Percentiles rank a stretch among this genome's conserved stretches.
Conservation (phyloP, 2,113 vertebrate species). For the Neodon shergylaensis region DNA sequence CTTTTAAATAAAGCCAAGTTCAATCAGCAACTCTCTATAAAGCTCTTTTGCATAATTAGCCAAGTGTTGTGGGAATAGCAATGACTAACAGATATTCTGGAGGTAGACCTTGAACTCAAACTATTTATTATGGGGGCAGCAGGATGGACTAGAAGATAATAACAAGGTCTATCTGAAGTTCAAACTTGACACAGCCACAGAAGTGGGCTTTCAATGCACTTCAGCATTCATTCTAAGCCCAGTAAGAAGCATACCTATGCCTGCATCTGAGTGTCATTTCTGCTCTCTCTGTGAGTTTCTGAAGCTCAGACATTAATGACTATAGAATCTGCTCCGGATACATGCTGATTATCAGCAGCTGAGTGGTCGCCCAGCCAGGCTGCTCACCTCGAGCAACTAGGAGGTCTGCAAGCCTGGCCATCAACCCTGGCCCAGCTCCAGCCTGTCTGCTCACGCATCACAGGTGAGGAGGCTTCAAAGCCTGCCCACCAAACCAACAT, state of each 20-base stretch:
- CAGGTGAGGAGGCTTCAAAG: not conserved
- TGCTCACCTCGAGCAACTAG: not conserved
- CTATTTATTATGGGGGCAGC: not conserved
- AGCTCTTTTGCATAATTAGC: not conserved
- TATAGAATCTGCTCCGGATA: not conserved
- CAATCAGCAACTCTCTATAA: not conserved
- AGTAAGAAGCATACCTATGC: not conserved
- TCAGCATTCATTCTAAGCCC: not conserved
- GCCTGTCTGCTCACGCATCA: not conserved
- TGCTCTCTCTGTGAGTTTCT: not conserved
- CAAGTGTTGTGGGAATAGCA: not conserved
- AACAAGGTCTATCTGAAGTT: not conserved
- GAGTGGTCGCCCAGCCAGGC: not conserved
- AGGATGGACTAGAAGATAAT: not conserved
- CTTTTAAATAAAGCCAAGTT: slow-evolving; percentile 11
- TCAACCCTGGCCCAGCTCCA: not conserved
- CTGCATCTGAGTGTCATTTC: not conserved
- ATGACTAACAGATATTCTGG: not conserved
- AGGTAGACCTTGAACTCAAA: not conserved
- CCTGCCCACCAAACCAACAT: not conserved
- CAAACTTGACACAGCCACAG: not conserved
- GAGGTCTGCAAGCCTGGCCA: not conserved
- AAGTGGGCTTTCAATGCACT: not conserved
- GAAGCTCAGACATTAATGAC: not conserved
- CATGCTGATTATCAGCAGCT: fast-evolving